Base-by-base conservation (phyloP, 92 coral and sea anemone genomes). In the Umimayanthus kanabou region DNA sequence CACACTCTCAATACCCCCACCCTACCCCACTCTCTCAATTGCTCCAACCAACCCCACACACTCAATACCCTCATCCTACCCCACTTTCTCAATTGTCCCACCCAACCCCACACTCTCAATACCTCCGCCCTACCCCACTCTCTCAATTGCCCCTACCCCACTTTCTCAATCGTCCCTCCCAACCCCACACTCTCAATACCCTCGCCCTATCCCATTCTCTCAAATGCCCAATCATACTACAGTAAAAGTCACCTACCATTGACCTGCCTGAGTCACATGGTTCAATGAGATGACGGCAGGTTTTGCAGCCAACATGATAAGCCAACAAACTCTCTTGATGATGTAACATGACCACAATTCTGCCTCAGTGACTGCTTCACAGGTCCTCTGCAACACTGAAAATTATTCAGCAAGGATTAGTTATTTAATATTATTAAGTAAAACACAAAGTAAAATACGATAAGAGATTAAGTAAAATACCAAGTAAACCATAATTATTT, bases 341-440 rank as follows among this genome's bases (percentile, higher is more conserved):
- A 97, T 82, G 81, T 90, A 95, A 80, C 96, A 93, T 14, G 98
- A 97, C 96, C 98, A 96, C 18, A 94, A 90, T 42, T 97, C 98
- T 70, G 96, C 94, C 87, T 93, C 99, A 30, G 90, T 90, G 23
- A 95, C 91, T 3, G 94, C 93, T 75, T 91, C 96, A 73, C 93
- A 90, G 37, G 99, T 90, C 9, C 78, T 73, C 15, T 95, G 91
- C 26, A 95, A 89, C 87, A 94, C 99, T 95, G 87, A 90, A 25
- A 61, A 18, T 20, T 61, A 6, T 6, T 0, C 69, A 61, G 25
- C 7, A 61, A 5, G 2, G 70, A 76, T 65, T 14, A 26, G 66
- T 2, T 10, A 45, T 22, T 7, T 45, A 18, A 0, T 23, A 42
- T 88, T 89, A 82, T 33, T 33, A 47, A 4, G 61, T 29, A 22